Base-by-base conservation (phyloP, 1,140 invertebrate genomes). In the Drosophila leontia region DNA sequence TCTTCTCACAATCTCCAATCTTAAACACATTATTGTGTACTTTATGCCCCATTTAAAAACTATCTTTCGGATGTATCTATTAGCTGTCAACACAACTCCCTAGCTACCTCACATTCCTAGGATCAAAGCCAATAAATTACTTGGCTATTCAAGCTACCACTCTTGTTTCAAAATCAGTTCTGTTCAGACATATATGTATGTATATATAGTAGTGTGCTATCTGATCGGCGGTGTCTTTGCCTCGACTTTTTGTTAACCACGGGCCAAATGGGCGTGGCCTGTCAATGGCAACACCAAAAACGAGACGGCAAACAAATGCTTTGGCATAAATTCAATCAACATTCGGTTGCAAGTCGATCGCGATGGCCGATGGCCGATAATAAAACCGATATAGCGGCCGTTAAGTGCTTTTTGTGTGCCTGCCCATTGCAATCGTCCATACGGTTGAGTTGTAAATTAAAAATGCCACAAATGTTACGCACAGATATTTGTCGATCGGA, bases 401-500 rank as follows among this genome's bases (percentile, higher is more conserved):
- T 78, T 87, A 87, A 88, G 80, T 85, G 82, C 65, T 78, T 82
- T 55, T 53, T 79, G 50, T 82, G 47, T 69, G 60, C 9, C 74
- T 50, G 68, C 35, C 68, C 61, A 86, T 74, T 88, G 74, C 85
- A 86, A 71, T 82, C 41, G 60, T 29, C 37, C 8, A 51, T 45
- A 35, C 32, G 29, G 77, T 69, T 72, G 78, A 70, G 83, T 77
- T 80, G 85, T 90, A 90, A 90, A 90, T 90, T 90, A 90, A 82
- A 87, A 90, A 90, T 90, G 85, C 85, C 81, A 90, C 85, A 90
- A 85, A 90, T 87, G 84, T 87, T 87, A 87, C 85, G 84, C 84
- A 80, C 61, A 87, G 84, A 87, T 88, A 88, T 87, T 87, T 79
- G 69, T 82, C 55, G 69, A 57, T 51, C 41, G 70, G 32, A 41